Base-by-base conservation (phyloP, 2,888 invertebrate genomes). In the Helleia helle region DNA sequence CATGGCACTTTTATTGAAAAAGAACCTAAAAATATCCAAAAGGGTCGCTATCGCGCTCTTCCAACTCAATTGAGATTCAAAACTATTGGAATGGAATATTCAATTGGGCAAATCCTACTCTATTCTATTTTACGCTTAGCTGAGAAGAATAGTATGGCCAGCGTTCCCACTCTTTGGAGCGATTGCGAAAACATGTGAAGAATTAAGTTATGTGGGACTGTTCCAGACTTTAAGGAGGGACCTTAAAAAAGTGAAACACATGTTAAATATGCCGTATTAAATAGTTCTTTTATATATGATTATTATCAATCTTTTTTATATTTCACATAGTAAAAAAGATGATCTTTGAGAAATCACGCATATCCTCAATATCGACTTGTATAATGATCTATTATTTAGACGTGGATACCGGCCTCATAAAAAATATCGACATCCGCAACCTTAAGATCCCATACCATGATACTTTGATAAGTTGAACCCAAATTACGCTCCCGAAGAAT, bases 21-120 rank as follows among this genome's bases (percentile, higher is more conserved):
- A 34, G 34, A 34, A 18, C 34, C 34, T 22, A 22, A 34, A 17
- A 34, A 18, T 34, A 18, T 34, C 22, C 12, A 18, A 34, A 34
- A 34, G 18, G 34, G 34, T 34, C 22, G 8, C 22, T 34, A 22
- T 34, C 34, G 5, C 8, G 34, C 34, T 34, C 34, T 34, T 38
- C 12, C 37, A 22, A 28, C 25, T 25, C 29, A 24, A 38, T 40
- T 40, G 43, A 31, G 36, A 34, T 47, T 44, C 43, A 42, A 39
- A 48, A 45, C 38, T 43, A 48, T 40, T 47, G 47, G 31, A 41
- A 39, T 41, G 46, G 40, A 53, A 52, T 48, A 46, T 50, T 47
- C 46, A 44, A 38, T 47, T 44, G 40, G 40, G 51, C 41, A 43
- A 48, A 41, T 50, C 44, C 43, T 38, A 43, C 42, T 49, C 46